phyloP scores from a whole-genome alignment of 1,140 invertebrate genomes.

The Akabosia matsudoensis region DNA sequence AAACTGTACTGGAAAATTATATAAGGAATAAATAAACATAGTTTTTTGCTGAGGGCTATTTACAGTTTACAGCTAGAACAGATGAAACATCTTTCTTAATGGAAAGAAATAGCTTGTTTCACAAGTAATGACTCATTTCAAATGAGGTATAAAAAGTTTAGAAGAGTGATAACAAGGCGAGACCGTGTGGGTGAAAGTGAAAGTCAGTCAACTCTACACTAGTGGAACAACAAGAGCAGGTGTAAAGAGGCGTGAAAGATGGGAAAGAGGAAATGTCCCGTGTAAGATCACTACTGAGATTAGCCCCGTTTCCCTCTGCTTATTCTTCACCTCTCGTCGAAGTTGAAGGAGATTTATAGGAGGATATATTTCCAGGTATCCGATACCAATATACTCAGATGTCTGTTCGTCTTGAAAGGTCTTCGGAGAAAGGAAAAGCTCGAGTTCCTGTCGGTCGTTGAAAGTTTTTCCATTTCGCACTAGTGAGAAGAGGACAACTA shows the following conservation, averaged over 20 bases:
- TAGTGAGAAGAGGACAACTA: neutral
- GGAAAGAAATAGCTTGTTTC: too few species aligned
- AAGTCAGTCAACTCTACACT: neutral
- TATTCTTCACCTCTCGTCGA: neutral
- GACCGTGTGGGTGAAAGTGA: neutral
- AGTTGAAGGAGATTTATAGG: too few species aligned
- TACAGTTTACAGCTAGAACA: too few species aligned
- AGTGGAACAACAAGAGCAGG: neutral
- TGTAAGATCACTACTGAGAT: conserved; percentile 16
- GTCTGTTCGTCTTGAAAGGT: too few species aligned
- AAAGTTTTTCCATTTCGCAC: neutral
- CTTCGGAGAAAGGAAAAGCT: neutral
- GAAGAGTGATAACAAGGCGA: too few species aligned
- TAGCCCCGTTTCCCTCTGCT: too few species aligned
- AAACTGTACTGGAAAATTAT: neutral
- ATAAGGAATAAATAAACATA: neutral
- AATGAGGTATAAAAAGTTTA: too few species aligned
- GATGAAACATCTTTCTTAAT: too few species aligned
- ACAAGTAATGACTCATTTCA: too few species aligned
- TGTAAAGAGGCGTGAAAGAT: conserved; percentile 20
- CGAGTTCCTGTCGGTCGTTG: neutral
- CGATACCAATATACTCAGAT: too few species aligned
- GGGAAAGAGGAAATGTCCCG: conserved; percentile 21
- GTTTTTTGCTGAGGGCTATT: too few species aligned
- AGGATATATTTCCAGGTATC: too few species aligned